These are phyloP conservation scores for Neodiprion virginianus DNA, from an alignment of 1,140 invertebrate species.

Conservation along the genomic window DNA sequence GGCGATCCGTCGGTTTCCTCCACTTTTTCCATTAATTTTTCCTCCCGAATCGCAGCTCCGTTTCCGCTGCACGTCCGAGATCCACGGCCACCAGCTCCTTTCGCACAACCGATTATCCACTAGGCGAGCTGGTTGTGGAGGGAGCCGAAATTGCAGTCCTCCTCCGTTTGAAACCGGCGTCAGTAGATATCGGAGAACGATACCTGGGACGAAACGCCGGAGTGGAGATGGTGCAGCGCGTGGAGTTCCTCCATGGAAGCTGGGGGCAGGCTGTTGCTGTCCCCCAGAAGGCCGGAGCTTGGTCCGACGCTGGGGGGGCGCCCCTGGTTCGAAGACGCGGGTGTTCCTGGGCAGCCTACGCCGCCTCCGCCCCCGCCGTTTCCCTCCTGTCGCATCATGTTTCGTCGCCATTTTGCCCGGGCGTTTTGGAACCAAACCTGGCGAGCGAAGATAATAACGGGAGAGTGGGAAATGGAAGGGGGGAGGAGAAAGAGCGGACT, in stretches of 20 bases:
- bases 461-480: neutral
- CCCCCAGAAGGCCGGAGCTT: slow-evolving; percentile 51
- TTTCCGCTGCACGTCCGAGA: slow-evolving; percentile 11
- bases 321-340: slow-evolving; percentile 53
- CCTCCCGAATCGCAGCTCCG: neutral
- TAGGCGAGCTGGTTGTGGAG: slow-evolving; percentile 25
- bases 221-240: slow-evolving; percentile 60
- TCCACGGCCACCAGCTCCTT: neutral
- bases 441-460: slow-evolving; percentile 8
- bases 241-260: slow-evolving; percentile 60
- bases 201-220: slow-evolving; percentile 58
- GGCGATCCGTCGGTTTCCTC: too few species aligned
- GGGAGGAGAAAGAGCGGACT: neutral
- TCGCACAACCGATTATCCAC: slow-evolving; percentile 16
- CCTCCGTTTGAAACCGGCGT: slow-evolving; percentile 45
- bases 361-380: slow-evolving; percentile 45
- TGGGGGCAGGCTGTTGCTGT: slow-evolving; percentile 60
- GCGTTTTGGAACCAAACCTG: slow-evolving; percentile 99
- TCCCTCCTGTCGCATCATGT: slow-evolving; percentile 79
- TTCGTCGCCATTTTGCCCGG: slow-evolving; percentile 92
- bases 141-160: slow-evolving; percentile 30
- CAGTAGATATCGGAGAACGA: slow-evolving; percentile 62
- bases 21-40: too few species aligned
- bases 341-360: slow-evolving; percentile 55
- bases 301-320: slow-evolving; percentile 50